phyloP scores from a whole-genome alignment of 2,797 vertebrate genomes.

The Anisognathus igniventris region DNA sequence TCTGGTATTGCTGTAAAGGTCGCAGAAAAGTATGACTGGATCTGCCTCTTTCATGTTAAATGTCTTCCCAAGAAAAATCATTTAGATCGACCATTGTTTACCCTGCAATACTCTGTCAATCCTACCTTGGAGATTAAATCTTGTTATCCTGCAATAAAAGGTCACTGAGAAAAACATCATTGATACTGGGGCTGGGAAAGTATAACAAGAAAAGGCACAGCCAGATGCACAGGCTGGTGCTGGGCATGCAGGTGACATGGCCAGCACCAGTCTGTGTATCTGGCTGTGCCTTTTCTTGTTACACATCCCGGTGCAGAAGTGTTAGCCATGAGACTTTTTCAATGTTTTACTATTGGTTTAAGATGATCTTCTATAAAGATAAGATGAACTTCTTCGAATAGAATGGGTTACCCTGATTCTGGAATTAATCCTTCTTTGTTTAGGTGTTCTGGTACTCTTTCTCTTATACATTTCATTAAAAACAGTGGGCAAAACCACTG shows the following conservation, averaged over 20 bases:
- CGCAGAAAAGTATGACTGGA: not conserved
- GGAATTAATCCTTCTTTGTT: not conserved
- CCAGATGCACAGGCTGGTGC: not conserved
- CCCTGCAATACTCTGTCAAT: fast-evolving
- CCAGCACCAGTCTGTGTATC: too few relatives aligned
- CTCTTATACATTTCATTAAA: not conserved
- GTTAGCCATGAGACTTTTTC: fast-evolving
- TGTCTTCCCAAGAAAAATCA: not conserved
- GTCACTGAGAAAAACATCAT: not conserved
- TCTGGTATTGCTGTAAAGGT: not conserved
- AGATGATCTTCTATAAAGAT: not conserved
- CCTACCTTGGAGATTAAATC: not conserved
- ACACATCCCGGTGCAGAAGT: not conserved
- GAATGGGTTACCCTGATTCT: not conserved
- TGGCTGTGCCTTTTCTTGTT: too few relatives aligned
- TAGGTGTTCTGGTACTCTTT: not conserved
- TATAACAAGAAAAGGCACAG: not conserved
- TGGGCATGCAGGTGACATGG: not conserved
- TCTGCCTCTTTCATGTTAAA: not conserved
- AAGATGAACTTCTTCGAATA: not conserved
- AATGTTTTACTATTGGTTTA: not conserved
- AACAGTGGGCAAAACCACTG: not conserved
- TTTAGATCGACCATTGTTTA: not conserved
- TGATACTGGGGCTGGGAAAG: not conserved
- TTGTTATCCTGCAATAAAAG: not conserved